These are phyloP conservation scores for Pelobates fuscus DNA, from an alignment of 2,113 vertebrate species.

Conservation along the genomic window DNA sequence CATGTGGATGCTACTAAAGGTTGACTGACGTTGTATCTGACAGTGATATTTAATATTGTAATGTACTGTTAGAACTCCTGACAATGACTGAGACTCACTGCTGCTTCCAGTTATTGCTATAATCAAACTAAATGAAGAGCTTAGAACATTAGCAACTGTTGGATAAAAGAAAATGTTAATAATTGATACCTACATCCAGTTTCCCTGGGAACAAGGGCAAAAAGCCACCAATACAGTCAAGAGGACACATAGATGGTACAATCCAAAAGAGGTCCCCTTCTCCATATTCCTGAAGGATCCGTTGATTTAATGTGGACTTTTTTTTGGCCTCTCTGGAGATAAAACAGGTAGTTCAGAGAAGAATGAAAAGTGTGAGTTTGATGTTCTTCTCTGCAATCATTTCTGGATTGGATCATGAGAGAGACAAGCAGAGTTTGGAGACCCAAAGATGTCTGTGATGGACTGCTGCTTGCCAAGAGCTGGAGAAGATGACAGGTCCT, in stretches of 20 bases:
- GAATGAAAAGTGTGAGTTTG: neutral
- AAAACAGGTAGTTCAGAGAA: constrained; percentile 5
- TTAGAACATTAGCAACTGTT: too few species aligned
- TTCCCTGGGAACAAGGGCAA: constrained; percentile 73
- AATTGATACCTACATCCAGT: constrained; percentile 86
- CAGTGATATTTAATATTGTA: too few species aligned
- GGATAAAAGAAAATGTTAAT: neutral
- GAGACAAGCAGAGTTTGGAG: neutral
- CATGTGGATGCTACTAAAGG: too few species aligned
- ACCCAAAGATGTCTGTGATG: neutral
- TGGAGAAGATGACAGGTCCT: constrained; percentile 22
- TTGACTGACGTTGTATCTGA: too few species aligned
- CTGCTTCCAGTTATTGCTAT: too few species aligned
- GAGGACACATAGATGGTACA: constrained; percentile 67
- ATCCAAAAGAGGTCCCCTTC: constrained; percentile 64
- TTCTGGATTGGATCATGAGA: neutral
- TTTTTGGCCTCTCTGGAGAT: neutral
- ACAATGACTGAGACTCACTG: too few species aligned
- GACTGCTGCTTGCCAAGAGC: neutral
- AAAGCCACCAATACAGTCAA: constrained; percentile 70
- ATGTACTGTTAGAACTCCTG: too few species aligned
- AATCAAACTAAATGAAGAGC: too few species aligned
- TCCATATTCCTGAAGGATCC: constrained; percentile 70
- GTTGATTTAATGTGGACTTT: neutral
- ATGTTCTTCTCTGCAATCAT: constrained; percentile 3